Percentiles rank a stretch among this genome's conserved stretches.
Conservation (phyloP, 2,888 invertebrate genomes). For the Pogonocherus hispidulus region DNA sequence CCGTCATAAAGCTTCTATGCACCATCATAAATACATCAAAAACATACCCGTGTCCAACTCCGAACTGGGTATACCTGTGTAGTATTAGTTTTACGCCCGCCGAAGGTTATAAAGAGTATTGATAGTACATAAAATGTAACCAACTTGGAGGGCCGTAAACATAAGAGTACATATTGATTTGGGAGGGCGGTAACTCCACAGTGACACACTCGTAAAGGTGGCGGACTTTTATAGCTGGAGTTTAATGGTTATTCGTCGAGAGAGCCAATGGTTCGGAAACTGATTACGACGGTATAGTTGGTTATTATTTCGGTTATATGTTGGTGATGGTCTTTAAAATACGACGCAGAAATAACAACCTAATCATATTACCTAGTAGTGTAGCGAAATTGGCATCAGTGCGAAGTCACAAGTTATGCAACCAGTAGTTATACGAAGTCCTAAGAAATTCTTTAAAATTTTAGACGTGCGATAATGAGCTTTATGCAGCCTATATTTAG, state of each 20-base stretch:
- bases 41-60: constrained; percentile 16
- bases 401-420: no score
- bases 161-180: constrained; percentile 27
- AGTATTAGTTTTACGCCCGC: constrained; percentile 11
- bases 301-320: neutral
- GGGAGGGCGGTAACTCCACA: constrained; percentile 3
- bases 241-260: constrained; percentile 11
- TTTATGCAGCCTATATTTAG: no score
- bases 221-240: constrained; percentile 15
- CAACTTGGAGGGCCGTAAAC: constrained; percentile 22
- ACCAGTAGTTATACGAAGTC: no score
- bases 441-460: no score
- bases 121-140: constrained; percentile 28
- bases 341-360: neutral
- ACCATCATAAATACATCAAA: constrained; percentile 21
- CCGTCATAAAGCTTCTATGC: constrained; percentile 9
- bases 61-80: constrained; percentile 15
- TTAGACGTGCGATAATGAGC: no score
- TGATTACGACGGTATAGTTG: neutral
- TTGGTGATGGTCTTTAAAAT: neutral
- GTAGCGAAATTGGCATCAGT: no score
- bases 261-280: constrained; percentile 11
- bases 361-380: no score
- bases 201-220: constrained; percentile 27
- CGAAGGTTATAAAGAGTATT: constrained; percentile 21